Conservation (phyloP, 2,113 vertebrate species). For the Cervus canadensis region DNA sequence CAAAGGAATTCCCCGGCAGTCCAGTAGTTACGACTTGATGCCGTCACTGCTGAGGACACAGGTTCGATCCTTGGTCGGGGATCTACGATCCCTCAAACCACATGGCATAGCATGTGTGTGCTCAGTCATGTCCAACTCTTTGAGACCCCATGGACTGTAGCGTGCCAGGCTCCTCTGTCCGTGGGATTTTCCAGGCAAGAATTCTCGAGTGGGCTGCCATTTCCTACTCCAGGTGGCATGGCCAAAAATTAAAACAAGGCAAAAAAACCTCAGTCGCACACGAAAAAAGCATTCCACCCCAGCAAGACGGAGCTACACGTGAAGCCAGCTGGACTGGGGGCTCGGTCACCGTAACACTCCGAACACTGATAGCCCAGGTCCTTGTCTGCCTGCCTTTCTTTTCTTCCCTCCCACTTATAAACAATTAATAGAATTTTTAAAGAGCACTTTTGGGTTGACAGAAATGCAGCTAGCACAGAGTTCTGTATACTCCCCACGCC, state of each 20-base stretch:
- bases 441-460: background rate
- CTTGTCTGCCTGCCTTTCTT: background rate
- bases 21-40: background rate
- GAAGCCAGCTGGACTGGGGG: background rate
- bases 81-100: background rate
- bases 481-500: background rate
- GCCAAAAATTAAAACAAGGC: background rate
- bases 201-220: background rate
- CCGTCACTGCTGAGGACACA: background rate
- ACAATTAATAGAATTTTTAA: background rate
- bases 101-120: background rate
- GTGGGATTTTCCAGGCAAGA: background rate
- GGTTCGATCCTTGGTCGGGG: background rate
- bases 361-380: background rate
- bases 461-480: background rate
- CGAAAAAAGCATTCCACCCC: background rate
- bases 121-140: background rate
- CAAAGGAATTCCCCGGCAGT: background rate
- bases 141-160: background rate
- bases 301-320: background rate
- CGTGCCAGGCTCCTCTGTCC: background rate
- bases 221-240: background rate
- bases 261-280: background rate
- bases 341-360: rapidly evolving
- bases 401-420: background rate